Percentiles rank a stretch among this genome's conserved stretches.
phyloP scores from a whole-genome alignment of 2,113 vertebrate species.

The Serinus canaria region DNA sequence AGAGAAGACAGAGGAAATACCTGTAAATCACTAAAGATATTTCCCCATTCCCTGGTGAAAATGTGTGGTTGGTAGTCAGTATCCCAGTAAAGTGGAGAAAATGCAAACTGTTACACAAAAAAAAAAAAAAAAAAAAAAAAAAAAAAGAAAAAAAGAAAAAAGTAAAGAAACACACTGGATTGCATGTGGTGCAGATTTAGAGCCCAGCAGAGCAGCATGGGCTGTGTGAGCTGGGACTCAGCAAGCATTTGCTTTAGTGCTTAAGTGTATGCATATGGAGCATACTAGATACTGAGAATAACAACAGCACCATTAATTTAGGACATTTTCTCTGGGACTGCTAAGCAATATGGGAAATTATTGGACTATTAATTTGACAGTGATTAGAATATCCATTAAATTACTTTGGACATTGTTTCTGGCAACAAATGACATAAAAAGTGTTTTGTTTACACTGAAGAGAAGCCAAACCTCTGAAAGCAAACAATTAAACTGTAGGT shows the following conservation, averaged over 20 bases:
- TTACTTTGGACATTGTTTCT: constrained; percentile 9
- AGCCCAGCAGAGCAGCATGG: background rate
- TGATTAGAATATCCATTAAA: background rate
- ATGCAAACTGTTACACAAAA: background rate
- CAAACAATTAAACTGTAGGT: constrained; percentile 35
- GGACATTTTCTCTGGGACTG: background rate
- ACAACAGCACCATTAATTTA: background rate
- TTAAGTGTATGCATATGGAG: background rate
- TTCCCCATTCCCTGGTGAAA: background rate
- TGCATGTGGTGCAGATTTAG: background rate
- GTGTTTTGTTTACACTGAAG: constrained; percentile 18
- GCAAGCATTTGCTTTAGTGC: background rate
- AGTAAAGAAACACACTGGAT: background rate
- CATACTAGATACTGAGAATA: background rate
- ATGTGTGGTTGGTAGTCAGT: background rate
- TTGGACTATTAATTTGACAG: background rate
- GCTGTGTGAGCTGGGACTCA: background rate
- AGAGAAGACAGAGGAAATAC: background rate
- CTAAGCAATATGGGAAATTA: background rate
- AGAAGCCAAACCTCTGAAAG: background rate
- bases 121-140: background rate
- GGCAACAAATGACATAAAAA: constrained; percentile 6
- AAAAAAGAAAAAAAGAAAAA: background rate
- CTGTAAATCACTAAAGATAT: background rate
- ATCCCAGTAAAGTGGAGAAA: background rate